Conservation (phyloP, 2,888 invertebrate genomes). For the Agrenia bidenticulata region DNA sequence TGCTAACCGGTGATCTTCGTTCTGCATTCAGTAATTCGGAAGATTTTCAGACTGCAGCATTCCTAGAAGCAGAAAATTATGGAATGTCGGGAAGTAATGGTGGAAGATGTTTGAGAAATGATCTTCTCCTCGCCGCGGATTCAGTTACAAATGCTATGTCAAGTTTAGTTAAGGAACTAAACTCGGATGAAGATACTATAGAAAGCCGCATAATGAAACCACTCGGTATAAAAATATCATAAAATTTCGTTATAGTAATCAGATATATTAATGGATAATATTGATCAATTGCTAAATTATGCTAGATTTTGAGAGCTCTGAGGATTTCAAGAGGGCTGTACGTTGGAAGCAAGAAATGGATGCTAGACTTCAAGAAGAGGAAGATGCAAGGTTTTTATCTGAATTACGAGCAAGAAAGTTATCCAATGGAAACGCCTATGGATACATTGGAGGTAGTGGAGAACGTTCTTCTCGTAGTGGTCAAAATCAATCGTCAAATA, state of each 20-base stretch:
- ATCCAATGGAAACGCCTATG: conserved; percentile 47
- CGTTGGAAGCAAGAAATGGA: conserved; percentile 63
- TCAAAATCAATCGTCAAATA: too few species aligned
- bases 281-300: neutral
- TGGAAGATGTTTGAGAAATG: conserved; percentile 72
- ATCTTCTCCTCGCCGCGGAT: conserved; percentile 91
- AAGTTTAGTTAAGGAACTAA: conserved; percentile 90
- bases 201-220: conserved; percentile 48
- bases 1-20: conserved; percentile 47
- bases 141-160: conserved; percentile 98
- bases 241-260: neutral
- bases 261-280: neutral
- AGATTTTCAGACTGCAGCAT: conserved; percentile 33
- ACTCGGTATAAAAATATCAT: conserved; percentile 29
- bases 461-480: conserved; percentile 19
- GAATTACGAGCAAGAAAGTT: conserved; percentile 61
- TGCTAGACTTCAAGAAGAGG: conserved; percentile 60
- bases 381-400: conserved; percentile 63
- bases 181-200: conserved; percentile 62
- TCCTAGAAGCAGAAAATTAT: conserved; percentile 11
- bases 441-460: conserved; percentile 45
- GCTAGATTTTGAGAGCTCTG: conserved; percentile 45
- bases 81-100: conserved; percentile 34
- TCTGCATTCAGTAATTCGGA: conserved; percentile 48
- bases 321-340: conserved; percentile 41